Base-by-base conservation (phyloP, 2,888 invertebrate genomes). In the Lycaena phlaeas region DNA sequence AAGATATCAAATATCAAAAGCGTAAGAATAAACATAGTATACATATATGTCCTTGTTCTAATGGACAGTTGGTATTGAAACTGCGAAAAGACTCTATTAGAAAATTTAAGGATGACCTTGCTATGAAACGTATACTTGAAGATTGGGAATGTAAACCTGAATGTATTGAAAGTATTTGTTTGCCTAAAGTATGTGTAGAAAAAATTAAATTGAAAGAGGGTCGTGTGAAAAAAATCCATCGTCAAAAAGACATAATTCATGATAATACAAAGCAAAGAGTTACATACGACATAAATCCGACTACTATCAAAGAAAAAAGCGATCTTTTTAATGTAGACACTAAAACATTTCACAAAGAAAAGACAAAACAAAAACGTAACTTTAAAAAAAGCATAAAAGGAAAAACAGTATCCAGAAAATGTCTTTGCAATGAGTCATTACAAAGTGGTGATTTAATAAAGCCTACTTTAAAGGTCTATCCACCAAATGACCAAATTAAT, bases 61-160 rank as follows among this genome's bases (percentile, higher is more conserved):
- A 49, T 44, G 30, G 48, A 34, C 49, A 47, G 27, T 10, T 55
- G 26, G 40, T 46, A 29, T 17, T 46, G 6, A 36, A 41, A 36
- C 51, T 61, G 26, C 59, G 45, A 52, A 69, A 64, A 47, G 69
- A 72, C 56, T 69, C 68, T 3, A 38, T 68, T 26, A 43, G 39
- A 18, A 46, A 66, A 31, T 61, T 52, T 42, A 57, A 51, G 45
- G 66, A 66, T 38, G 49, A 61, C 17, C 42, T 59, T n/a, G 55
- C 41, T 36, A 50, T 34, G 44, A 61, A 61, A 45, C 48, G 50
- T 25, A 26, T 43, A 2, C 22, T 54, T 14, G 50, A 59, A 36
- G 49, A 61, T 18, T 59, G 56, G 52, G 52, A 55, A 43, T 65
- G 66, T 45, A 41, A 56, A 26, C 41, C 53, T 14, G 53, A 55